Conservation (phyloP, 2,888 invertebrate species). For the Galerucella calmariensis region DNA sequence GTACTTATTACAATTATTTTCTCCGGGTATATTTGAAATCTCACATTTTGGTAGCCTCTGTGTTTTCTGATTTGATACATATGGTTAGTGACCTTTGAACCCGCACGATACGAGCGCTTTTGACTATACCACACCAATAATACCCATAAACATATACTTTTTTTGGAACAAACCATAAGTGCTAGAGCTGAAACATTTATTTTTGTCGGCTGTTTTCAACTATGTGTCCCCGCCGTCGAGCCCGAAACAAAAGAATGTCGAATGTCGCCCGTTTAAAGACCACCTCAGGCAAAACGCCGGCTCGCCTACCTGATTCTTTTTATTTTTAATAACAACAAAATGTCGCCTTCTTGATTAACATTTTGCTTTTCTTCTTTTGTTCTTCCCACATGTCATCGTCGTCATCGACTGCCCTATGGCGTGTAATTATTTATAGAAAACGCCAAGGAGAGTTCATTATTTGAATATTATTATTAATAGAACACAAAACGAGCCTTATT, state of each 20-base stretch:
- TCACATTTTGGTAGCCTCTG: too few species aligned
- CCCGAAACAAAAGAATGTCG: conserved; percentile 47
- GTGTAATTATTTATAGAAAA: conserved; percentile 21
- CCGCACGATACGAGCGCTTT: too few species aligned
- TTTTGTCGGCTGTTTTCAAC: conserved; percentile 22
- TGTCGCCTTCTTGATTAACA: conserved; percentile 45
- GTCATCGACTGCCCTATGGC: conserved; percentile 24
- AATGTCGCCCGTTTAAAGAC: conserved; percentile 44
- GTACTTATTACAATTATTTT: too few species aligned
- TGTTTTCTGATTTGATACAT: too few species aligned
- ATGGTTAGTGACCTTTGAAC: too few species aligned
- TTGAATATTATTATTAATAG: conserved; percentile 15
- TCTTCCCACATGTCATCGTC: conserved; percentile 44
- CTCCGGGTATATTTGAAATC: too few species aligned
- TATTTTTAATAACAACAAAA: conserved; percentile 40
- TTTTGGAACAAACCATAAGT: too few species aligned
- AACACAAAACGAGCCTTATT: not conserved
- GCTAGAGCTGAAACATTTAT: conserved; percentile 13
- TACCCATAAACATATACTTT: too few species aligned
- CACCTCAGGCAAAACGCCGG: conserved; percentile 45
- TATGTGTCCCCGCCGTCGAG: conserved; percentile 30
- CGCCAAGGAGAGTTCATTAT: not conserved
- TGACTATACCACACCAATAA: too few species aligned
- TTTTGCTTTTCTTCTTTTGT: conserved; percentile 41
- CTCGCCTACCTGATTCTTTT: conserved; percentile 49